These are phyloP conservation scores for Hippocampus zosterae DNA, from an alignment of 2,113 vertebrate genomes.

Conservation along the genomic window DNA sequence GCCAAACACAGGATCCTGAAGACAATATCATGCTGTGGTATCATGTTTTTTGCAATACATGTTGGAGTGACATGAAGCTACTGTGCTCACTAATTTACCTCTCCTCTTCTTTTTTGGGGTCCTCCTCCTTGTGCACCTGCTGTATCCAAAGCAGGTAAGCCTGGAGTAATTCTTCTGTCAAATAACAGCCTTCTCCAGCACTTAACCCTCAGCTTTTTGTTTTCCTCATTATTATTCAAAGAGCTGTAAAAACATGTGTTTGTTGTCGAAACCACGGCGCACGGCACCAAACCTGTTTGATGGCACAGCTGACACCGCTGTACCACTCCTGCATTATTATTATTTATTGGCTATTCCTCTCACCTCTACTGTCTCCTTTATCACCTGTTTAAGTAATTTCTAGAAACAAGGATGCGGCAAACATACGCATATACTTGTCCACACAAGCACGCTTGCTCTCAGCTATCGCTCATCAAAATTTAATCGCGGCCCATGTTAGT, in stretches of 20 bases:
- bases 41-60: neutral
- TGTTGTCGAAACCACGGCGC: conserved; percentile 46
- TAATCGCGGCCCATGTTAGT: conserved; percentile 81
- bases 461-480: conserved; percentile 99
- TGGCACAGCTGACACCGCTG: conserved; percentile 7
- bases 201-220: neutral
- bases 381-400: conserved; percentile 93
- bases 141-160: conserved; percentile 70
- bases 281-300: conserved; percentile 55
- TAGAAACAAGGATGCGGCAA: conserved; percentile 80
- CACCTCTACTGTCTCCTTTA: conserved; percentile 68
- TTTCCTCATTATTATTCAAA: conserved; percentile 63
- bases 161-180: neutral
- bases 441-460: conserved; percentile 62
- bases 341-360: conserved; percentile 67
- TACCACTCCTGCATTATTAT: conserved; percentile 64
- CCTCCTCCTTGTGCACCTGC: conserved; percentile 10
- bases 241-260: conserved; percentile 58
- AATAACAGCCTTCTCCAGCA: neutral
- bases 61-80: conserved; percentile 9
- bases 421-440: neutral
- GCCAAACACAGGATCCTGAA: conserved; percentile 17
- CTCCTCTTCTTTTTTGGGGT: conserved; percentile 16
- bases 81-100: conserved; percentile 44
- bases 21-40: neutral